Base-by-base conservation (phyloP, 2,113 vertebrate species). In the Clarias gariepinus region DNA sequence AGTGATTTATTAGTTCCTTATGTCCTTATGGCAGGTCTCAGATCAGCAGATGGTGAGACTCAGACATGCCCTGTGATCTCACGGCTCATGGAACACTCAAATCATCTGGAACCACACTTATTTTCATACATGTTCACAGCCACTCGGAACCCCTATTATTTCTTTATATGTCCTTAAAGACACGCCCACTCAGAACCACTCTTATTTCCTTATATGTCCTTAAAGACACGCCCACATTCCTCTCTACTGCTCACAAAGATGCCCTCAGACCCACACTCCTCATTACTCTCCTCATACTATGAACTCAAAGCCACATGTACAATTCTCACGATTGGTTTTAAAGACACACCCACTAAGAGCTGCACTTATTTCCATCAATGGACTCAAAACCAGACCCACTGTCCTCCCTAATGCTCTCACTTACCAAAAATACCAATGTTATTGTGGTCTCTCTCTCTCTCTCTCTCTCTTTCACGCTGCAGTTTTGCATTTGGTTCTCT, bases 401-500 rank as follows among this genome's bases (percentile, higher is more conserved):
- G 16, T 60, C 19, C 19, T 5, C 15, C 19, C 2, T 18, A 21
- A 60, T 18, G 58, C 19, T 60, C 57, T 18, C 58, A 60, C 58
- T 60, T 60, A 66, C 2, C 1, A 18, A 36, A 71, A 71, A 36
- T 16, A 3, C 1, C 15, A 69, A 1, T 30, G 8, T 71, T 36
- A n/a, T 13, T 66, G 25, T 3, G 21, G 60, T 47, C 9, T 73
- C 18, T 71, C 19, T 74, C 33, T 58, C 12, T 86, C 9, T 77
- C 87, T 11, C 60, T 73, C 69, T 41, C 84, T 73, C 21, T 60
- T 81, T 58, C 12, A n/a, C 21, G 87, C 88, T 88, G 3, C 90
- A 99, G 98, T 89, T 99, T 99, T 93, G 98, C 98, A 0, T 99
- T 99, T 2, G 98, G 98, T 82, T 99, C 98, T 52, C 93, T 99